These are phyloP conservation scores for Penaeus chinensis DNA, from an alignment of 1,140 invertebrate species.

Conservation along the genomic window DNA sequence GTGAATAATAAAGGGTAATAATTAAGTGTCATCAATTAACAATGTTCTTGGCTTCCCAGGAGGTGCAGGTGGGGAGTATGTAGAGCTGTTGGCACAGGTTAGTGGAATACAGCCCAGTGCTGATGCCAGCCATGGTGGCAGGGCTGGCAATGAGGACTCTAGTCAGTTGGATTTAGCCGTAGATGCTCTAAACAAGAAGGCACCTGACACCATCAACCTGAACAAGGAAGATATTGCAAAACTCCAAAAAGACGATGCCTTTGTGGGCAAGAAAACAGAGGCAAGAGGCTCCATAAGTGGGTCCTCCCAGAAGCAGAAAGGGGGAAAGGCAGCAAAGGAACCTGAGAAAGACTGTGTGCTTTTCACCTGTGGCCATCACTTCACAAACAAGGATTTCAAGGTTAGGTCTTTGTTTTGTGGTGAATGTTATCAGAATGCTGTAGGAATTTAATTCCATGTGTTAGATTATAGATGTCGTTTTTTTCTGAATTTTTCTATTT, in stretches of 20 bases:
- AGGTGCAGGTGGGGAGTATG: slow-evolving; percentile 48
- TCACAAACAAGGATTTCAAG: slow-evolving; percentile 59
- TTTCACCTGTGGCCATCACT: slow-evolving; percentile 60
- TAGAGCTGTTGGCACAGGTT: slow-evolving; percentile 41
- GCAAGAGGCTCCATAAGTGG: slow-evolving; percentile 32
- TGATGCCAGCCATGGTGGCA: slow-evolving; percentile 8
- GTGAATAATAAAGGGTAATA: background rate
- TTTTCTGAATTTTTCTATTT: background rate
- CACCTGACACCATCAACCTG: slow-evolving; percentile 44
- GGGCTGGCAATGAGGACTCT: slow-evolving; percentile 6
- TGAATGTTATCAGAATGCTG: background rate
- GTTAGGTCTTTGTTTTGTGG: background rate
- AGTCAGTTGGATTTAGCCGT: slow-evolving; percentile 36
- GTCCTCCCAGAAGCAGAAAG: slow-evolving; percentile 30
- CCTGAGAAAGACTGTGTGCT: slow-evolving; percentile 58
- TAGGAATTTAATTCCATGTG: background rate
- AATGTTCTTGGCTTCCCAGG: slow-evolving; percentile 14
- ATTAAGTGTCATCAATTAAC: background rate
- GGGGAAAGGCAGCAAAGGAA: slow-evolving; percentile 24
- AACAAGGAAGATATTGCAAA: slow-evolving; percentile 24
- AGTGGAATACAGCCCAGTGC: slow-evolving; percentile 17
- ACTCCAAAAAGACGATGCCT: slow-evolving; percentile 33
- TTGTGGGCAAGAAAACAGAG: slow-evolving; percentile 12
- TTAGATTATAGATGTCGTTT: background rate
- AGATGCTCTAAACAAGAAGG: slow-evolving; percentile 41